Evolutionary conservation across 1,140 invertebrate genomes (phyloP), one percentile per base, ranked within the genome.

Genomic region (Stegodyphus dumicola): DNA sequence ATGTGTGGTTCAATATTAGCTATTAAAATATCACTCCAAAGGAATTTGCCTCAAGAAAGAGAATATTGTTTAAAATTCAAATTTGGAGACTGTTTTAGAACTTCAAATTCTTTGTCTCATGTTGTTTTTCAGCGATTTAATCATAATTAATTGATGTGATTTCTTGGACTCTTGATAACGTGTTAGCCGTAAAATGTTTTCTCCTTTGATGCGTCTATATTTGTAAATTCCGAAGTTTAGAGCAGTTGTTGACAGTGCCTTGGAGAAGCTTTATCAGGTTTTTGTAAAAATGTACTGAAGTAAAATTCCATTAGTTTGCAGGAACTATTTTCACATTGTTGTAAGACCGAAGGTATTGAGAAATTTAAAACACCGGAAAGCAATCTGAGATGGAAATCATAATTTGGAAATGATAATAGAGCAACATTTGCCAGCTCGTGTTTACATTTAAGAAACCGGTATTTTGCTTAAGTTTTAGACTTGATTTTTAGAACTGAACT

Each of bases 151-250:
- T 5, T 15, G 56, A 18, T 17, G 7, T 13, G 4, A 64, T 13
- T 56, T 11, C n/a, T 13, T 56, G 7, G 2, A 86, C 48, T 49
- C 84, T 48, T 9, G 86, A 87, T 18, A 87, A 71, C 0, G 86
- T 60, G 64, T 87, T 79, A 33, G 86, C 86, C 15, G 83, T 49
- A 56, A 67, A 56, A 69, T 92, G 5, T 89, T 86, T 1, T 86
- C 76, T 10, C 91, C 91, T 6, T 86, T 33, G 17, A 92, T 87
- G 84, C 91, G 88, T 15, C 80, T 52, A 54, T 86, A 0, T 89
- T 90, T 0, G 89, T 89, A 83, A 90, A 91, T 87, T 91, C 90
- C 0, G 88, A 84, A 11, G 91, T 90, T 33, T 85, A 90, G 74
- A 91, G 88, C 0, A 91, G 79, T 15, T 91, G 89, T 10, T 87